These are phyloP conservation scores for Rhyacophila brunnea DNA, from an alignment of 1,140 invertebrate genomes.

Conservation along the genomic window DNA sequence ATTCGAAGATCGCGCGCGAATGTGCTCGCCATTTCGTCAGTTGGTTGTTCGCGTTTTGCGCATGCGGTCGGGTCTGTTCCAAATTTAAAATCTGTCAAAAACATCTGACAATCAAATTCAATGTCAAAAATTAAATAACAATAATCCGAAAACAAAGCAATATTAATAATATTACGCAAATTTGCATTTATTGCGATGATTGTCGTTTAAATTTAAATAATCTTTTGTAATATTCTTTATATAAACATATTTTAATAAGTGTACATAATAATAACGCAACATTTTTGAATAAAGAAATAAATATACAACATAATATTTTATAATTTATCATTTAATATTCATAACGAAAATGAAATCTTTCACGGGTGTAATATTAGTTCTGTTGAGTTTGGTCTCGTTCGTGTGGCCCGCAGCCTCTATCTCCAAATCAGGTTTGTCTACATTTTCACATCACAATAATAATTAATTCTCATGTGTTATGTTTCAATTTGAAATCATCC, in stretches of 20 bases:
- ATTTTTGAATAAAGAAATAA: too few species aligned
- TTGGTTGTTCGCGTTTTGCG: slow-evolving; percentile 30
- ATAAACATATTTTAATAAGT: too few species aligned
- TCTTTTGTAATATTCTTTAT: too few species aligned
- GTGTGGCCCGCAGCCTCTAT: slow-evolving; percentile 15
- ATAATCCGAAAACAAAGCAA: not conserved
- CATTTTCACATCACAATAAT: slow-evolving; percentile 1
- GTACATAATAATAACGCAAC: too few species aligned
- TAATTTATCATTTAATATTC: not conserved
- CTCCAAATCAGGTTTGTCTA: slow-evolving; percentile 30
- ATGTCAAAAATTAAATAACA: too few species aligned
- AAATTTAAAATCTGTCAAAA: not conserved
- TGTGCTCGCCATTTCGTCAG: slow-evolving; percentile 11
- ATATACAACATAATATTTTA: not conserved
- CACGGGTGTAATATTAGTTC: slow-evolving; percentile 10
- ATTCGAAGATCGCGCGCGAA: slow-evolving; percentile 4
- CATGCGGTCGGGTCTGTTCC: slow-evolving; percentile 25
- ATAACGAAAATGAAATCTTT: slow-evolving; percentile 18
- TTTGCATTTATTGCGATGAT: not conserved
- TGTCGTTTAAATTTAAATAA: not conserved
- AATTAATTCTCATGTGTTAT: too few species aligned
- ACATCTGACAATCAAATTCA: too few species aligned
- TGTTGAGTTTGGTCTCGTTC: slow-evolving; percentile 11
- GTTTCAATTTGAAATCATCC: too few species aligned
- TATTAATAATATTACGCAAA: not conserved